Conservation (phyloP, 2,888 invertebrate species). For the Cremastobaeus sp. region DNA sequence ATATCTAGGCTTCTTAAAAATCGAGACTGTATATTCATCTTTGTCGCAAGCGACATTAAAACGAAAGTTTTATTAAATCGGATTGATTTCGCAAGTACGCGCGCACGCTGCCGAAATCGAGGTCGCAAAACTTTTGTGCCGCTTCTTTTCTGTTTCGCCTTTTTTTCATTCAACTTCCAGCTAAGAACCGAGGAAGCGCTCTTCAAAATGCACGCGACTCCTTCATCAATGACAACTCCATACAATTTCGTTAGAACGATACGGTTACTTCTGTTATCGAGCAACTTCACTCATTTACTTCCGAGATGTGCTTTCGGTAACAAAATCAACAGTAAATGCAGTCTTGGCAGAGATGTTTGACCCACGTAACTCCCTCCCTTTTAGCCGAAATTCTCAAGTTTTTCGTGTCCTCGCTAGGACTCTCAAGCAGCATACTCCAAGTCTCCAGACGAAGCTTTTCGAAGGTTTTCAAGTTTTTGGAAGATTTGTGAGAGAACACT, state of each 20-base stretch:
- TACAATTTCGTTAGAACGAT: slow-evolving; percentile 34
- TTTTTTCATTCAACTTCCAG: neutral
- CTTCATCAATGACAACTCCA: slow-evolving; percentile 24
- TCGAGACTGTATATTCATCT: neutral
- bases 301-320: slow-evolving; percentile 40
- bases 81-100: slow-evolving; percentile 47
- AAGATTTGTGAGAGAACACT: slow-evolving; percentile 49
- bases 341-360: slow-evolving; percentile 18
- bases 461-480: slow-evolving; percentile 59
- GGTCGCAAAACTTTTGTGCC: slow-evolving; percentile 25
- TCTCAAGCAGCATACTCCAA: slow-evolving; percentile 37
- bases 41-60: slow-evolving; percentile 22
- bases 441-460: slow-evolving; percentile 36
- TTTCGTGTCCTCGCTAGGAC: slow-evolving; percentile 59
- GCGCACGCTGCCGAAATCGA: slow-evolving; percentile 13
- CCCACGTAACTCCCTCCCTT: slow-evolving; percentile 1
- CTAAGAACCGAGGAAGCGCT: slow-evolving; percentile 19
- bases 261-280: slow-evolving; percentile 37
- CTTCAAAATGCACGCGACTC: slow-evolving; percentile 20
- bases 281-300: slow-evolving; percentile 43
- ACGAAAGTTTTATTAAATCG: slow-evolving; percentile 51
- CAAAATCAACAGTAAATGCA: slow-evolving; percentile 49
- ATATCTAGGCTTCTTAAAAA: slow-evolving; percentile 63
- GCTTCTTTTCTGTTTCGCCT: neutral
- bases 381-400: slow-evolving; percentile 58